A percentile compares a stretch with the other conserved stretches of the same genome.
Conservation (phyloP, 2,888 invertebrate species). For the Tinea semifulvella region DNA sequence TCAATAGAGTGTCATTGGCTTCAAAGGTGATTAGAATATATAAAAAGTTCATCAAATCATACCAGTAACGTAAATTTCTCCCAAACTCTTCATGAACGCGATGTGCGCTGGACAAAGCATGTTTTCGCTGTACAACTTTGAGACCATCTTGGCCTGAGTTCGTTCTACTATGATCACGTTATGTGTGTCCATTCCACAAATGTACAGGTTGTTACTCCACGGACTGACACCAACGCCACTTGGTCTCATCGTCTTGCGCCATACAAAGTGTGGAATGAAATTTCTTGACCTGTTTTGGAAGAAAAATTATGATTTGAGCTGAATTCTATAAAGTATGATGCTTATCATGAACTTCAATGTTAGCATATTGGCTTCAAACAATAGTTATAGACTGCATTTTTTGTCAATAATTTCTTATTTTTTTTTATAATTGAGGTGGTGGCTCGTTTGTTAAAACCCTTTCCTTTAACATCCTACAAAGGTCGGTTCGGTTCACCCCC, state of each 20-base stretch:
- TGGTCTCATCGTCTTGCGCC: constrained; percentile 70
- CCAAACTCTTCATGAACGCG: constrained; percentile 62
- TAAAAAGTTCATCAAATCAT: constrained; percentile 16
- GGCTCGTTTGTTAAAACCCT: too few relatives aligned
- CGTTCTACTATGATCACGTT: constrained; percentile 60
- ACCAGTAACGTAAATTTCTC: constrained; percentile 71
- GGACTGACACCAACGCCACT: constrained; percentile 73
- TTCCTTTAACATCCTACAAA: too few relatives aligned
- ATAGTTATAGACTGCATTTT: too few relatives aligned
- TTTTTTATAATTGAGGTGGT: too few relatives aligned
- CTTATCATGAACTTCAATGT: too few relatives aligned
- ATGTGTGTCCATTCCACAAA: constrained; percentile 75
- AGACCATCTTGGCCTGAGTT: constrained; percentile 57
- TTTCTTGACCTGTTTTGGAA: constrained; percentile 47
- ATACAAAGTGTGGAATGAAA: constrained; percentile 62
- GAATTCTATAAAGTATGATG: too few relatives aligned
- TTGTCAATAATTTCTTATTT: too few relatives aligned
- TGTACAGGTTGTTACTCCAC: constrained; percentile 66
- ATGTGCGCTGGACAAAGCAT: constrained; percentile 72
- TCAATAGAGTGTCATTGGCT: too few relatives aligned
- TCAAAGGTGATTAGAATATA: too few relatives aligned
- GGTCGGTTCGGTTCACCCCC: too few relatives aligned
- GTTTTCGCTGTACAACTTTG: constrained; percentile 56
- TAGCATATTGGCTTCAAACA: too few relatives aligned
- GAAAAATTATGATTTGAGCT: too few relatives aligned